Conservation (phyloP, 2,797 vertebrate genomes). For the Halcyon badia region DNA sequence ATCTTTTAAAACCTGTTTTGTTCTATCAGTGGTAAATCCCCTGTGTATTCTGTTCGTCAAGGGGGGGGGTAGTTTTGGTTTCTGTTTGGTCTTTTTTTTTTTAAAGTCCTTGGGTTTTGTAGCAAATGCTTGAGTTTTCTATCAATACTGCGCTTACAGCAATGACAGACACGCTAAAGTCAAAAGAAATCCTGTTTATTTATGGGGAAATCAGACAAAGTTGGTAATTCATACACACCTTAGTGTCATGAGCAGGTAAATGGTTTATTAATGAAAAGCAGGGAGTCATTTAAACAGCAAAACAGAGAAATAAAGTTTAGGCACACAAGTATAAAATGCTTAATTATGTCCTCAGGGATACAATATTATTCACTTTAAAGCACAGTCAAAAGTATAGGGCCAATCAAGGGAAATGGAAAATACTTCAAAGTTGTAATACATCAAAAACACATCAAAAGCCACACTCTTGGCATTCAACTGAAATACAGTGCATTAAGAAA, state of each 20-base stretch:
- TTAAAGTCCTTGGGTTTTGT: not conserved
- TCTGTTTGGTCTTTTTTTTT: not conserved
- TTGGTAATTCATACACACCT: not conserved
- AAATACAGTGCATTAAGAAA: not conserved
- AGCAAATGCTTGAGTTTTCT: not conserved
- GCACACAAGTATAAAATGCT: not conserved
- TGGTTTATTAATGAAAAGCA: not conserved
- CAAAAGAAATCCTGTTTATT: not conserved
- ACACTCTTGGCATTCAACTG: not conserved
- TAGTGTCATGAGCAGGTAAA: not conserved
- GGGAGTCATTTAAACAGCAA: not conserved
- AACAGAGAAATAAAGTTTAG: not conserved
- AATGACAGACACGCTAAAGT: not conserved
- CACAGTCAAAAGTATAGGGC: not conserved
- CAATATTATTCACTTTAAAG: not conserved
- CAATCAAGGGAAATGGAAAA: conserved; percentile 3
- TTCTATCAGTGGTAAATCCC: not conserved
- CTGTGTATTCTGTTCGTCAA: not conserved
- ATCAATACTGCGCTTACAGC: not conserved
- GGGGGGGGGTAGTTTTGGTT: accelerated
- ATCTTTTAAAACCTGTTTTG: not conserved
- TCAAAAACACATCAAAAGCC: not conserved
- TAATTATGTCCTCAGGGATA: not conserved
- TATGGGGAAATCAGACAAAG: not conserved
- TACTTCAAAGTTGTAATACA: not conserved